phyloP scores from a whole-genome alignment of 2,888 invertebrate species.

The Ormyrus thymus region DNA sequence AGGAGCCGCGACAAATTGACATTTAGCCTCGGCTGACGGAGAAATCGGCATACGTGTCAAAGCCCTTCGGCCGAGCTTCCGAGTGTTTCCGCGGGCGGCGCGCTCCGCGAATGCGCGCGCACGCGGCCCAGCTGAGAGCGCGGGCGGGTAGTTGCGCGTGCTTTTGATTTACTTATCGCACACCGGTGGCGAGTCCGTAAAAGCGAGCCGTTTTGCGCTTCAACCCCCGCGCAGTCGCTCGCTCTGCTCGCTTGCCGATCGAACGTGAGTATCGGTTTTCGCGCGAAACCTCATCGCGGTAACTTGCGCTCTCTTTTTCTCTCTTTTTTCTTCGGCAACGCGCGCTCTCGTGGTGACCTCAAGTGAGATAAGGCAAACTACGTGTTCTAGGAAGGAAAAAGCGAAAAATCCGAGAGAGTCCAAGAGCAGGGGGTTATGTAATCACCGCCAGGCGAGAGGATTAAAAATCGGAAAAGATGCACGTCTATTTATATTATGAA shows the following conservation, averaged over 20 bases:
- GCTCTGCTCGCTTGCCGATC: background rate
- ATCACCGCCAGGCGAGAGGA: background rate
- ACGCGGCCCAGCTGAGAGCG: background rate
- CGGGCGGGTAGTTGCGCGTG: background rate
- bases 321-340: background rate
- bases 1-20: slow-evolving; percentile 54
- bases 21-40: slow-evolving; percentile 60
- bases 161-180: no score
- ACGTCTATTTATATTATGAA: slow-evolving; percentile 10
- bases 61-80: slow-evolving; percentile 23
- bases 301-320: no score
- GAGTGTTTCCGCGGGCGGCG: background rate
- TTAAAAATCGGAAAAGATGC: background rate
- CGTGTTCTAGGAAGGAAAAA: background rate
- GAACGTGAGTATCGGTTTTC: background rate
- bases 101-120: background rate
- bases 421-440: background rate
- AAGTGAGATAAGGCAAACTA: slow-evolving; percentile 7
- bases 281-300: no score
- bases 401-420: slow-evolving; percentile 1
- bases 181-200: no score
- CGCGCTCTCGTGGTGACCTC: background rate
- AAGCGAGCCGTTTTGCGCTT: no score
- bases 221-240: no score
- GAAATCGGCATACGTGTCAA: slow-evolving; percentile 69